Evolutionary conservation across 2,888 invertebrate genomes (phyloP).

Genomic region (Ochropleura plecta): DNA sequence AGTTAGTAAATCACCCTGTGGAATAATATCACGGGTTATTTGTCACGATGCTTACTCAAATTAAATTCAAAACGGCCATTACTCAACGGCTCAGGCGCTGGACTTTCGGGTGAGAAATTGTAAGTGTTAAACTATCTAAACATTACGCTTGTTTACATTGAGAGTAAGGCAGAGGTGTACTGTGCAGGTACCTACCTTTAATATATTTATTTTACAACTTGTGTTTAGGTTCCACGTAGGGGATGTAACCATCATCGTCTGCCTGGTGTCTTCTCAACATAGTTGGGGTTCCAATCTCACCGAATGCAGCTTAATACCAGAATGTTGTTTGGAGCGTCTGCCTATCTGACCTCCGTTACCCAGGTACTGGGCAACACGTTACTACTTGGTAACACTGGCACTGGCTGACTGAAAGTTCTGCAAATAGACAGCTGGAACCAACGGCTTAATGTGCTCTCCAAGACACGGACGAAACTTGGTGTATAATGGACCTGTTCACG

Average conservation of each 20-base stretch:
- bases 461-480: too few relatives aligned
- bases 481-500: too few relatives aligned
- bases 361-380: background rate
- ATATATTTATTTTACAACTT: too few relatives aligned
- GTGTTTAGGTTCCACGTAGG: background rate
- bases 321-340: background rate
- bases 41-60: conserved; percentile 35
- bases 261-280: background rate
- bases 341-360: background rate
- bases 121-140: background rate
- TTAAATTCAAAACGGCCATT: conserved; percentile 38
- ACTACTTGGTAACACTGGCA: background rate
- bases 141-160: background rate
- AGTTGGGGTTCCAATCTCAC: background rate
- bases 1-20: conserved; percentile 38
- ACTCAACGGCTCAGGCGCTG: conserved; percentile 21
- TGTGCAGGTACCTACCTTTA: background rate
- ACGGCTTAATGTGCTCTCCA: too few relatives aligned
- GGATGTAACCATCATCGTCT: background rate
- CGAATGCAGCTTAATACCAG: background rate
- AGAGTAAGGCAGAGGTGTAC: background rate
- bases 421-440: too few relatives aligned
- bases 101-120: background rate
- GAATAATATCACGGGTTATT: conserved; percentile 23
- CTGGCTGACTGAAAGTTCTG: too few relatives aligned